Evolutionary conservation across 2,113 vertebrate genomes (phyloP), one percentile per base, ranked within the genome.

Genomic region (Hystrix brachyura): DNA sequence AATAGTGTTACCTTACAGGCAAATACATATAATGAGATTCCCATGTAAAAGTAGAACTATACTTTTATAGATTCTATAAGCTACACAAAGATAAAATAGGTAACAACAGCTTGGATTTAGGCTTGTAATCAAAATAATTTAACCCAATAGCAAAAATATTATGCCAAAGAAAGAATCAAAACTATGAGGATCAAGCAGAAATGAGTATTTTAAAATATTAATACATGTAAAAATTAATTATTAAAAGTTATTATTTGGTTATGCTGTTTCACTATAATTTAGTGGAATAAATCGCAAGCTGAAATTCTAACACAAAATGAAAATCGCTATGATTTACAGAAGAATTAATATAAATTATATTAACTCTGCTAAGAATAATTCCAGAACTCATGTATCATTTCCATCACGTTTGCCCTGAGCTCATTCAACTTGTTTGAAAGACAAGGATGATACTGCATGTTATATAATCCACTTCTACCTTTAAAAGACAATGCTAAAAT

Each of bases 101-200:
- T 59, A 64, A 53, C 27, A 93, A 76, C 6, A 89, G 72, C 11
- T 95, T 64, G 78, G 69, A 91, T 64, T 85, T 72, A 83, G 9
- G 17, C 62, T 97, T 88, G 89, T 85, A 88, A 71, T 65, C 11
- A 87, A 72, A 80, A 93, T 48, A 71, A 81, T 38, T 80, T 86
- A 69, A 92, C 67, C 96, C 84, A 94, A 18, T 82, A 92, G 92
- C 67, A 80, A 90, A 94, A 78, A 23, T 32, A 72, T 46, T 95
- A 90, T 46, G 21, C 6, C 27, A 80, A 64, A 90, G 15, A 17
- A 80, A 81, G 65, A 92, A 19, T 80, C 64, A 85, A 95, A 93
- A 94, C 25, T 89, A 64, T 34, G 12, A 94, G 2, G n/a, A 71
- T 95, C 51, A 74, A 94, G 5, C 19, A 90, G 76, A 92, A 92